phyloP scores from a whole-genome alignment of 2,113 vertebrate genomes.

The Cervus canadensis region DNA sequence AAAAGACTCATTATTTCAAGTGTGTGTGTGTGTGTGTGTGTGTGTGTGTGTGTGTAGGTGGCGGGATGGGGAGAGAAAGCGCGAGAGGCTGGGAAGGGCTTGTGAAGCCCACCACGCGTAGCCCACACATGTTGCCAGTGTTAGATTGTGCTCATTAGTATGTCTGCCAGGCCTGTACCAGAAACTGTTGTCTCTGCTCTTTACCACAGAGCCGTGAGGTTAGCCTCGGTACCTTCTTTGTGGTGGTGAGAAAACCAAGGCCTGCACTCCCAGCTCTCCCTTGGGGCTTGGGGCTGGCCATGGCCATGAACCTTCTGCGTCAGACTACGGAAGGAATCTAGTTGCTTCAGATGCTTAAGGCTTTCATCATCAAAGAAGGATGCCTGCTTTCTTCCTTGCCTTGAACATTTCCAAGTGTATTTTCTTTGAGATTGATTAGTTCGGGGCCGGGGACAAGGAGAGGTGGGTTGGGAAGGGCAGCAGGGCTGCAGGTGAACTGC shows the following conservation, averaged over 20 bases:
- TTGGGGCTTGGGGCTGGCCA: rapidly evolving
- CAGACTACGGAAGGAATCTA: neutral
- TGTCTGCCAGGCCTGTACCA: neutral
- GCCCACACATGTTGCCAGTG: rapidly evolving
- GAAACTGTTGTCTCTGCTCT: neutral
- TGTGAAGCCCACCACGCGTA: neutral
- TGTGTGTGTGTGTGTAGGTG: neutral
- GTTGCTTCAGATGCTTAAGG: neutral
- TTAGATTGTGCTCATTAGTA: rapidly evolving
- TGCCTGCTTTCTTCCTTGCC: neutral
- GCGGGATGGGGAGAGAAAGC: neutral
- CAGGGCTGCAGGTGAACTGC: neutral
- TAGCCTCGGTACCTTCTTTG: neutral
- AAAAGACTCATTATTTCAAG: neutral
- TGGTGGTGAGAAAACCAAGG: neutral
- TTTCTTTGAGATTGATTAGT: neutral
- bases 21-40: too few relatives aligned
- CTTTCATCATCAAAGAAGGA: neutral
- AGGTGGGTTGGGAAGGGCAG: rapidly evolving
- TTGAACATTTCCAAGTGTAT: neutral
- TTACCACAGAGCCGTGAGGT: neutral
- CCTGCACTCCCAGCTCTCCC: rapidly evolving
- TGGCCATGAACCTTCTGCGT: neutral
- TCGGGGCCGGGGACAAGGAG: too few relatives aligned
- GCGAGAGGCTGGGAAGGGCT: neutral